Evolutionary conservation across 2,797 vertebrate species (phyloP).

Genomic region (Falco peregrinus): DNA sequence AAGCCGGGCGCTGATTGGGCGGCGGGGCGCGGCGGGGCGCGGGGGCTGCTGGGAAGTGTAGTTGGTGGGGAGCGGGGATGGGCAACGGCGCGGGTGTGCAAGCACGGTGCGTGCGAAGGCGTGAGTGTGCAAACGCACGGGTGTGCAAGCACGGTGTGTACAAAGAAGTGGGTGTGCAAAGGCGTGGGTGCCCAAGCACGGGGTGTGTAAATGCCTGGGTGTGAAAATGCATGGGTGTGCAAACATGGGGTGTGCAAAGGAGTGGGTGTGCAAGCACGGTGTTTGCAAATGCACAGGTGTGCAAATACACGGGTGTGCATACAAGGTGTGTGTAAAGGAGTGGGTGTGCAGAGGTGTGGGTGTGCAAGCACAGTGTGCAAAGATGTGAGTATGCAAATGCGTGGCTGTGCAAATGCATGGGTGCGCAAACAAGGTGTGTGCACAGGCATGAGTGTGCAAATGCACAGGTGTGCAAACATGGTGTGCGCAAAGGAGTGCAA

Average conservation of each 20-base stretch:
- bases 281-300: not conserved
- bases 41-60: not conserved
- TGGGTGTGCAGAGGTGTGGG: not conserved
- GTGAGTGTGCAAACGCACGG: not conserved
- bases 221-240: not conserved
- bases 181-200: not conserved
- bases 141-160: not conserved
- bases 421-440: rapidly evolving
- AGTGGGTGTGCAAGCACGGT: not conserved
- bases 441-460: rapidly evolving
- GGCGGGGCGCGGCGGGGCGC: not conserved
- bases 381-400: too few relatives aligned
- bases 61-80: not conserved
- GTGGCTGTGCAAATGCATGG: too few relatives aligned
- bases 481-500: too few relatives aligned
- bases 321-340: not conserved
- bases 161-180: not conserved
- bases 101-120: not conserved
- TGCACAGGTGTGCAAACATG: not conserved
- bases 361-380: not conserved
- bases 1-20: conserved; percentile 3
- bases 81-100: not conserved
- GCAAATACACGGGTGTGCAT: not conserved
- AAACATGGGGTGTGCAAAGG: not conserved
- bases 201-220: too few relatives aligned